Percentiles rank a stretch among this genome's conserved stretches.
These are phyloP conservation scores for Clitarchus hookeri DNA, from an alignment of 2,888 invertebrate genomes.

Conservation along the genomic window DNA sequence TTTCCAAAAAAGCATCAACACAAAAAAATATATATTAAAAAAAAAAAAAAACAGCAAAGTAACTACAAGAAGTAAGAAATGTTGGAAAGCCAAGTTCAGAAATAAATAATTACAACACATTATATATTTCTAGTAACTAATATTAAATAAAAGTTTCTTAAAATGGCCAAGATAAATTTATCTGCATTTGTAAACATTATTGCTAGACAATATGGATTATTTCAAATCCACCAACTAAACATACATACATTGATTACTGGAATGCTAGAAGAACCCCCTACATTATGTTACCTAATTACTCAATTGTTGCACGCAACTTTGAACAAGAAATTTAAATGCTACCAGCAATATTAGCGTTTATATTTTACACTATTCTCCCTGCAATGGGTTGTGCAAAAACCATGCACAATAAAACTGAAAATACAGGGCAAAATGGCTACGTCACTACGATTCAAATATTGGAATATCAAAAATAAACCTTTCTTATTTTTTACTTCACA, in stretches of 20 bases:
- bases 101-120: conserved; percentile 23
- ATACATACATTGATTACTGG: conserved; percentile 10
- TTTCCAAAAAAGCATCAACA: background rate
- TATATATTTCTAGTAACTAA: conserved; percentile 19
- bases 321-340: background rate
- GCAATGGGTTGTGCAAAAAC: background rate
- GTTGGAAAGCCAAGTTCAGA: conserved; percentile 18
- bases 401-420: background rate
- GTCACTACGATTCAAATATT: conserved; percentile 10
- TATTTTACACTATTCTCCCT: background rate
- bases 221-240: background rate
- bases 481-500: background rate
- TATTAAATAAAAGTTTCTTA: conserved; percentile 11
- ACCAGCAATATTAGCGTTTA: background rate
- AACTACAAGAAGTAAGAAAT: conserved; percentile 15
- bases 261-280: conserved; percentile 23
- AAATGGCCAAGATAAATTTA: background rate
- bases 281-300: conserved; percentile 19
- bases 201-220: background rate
- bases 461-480: conserved; percentile 25
- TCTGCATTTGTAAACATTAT: conserved; percentile 17
- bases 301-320: background rate
- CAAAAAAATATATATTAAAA: background rate
- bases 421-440: conserved; percentile 22
- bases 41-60: background rate